Evolutionary conservation across 2,797 vertebrate species (phyloP).

Genomic region (Gymnothorax javanicus): DNA sequence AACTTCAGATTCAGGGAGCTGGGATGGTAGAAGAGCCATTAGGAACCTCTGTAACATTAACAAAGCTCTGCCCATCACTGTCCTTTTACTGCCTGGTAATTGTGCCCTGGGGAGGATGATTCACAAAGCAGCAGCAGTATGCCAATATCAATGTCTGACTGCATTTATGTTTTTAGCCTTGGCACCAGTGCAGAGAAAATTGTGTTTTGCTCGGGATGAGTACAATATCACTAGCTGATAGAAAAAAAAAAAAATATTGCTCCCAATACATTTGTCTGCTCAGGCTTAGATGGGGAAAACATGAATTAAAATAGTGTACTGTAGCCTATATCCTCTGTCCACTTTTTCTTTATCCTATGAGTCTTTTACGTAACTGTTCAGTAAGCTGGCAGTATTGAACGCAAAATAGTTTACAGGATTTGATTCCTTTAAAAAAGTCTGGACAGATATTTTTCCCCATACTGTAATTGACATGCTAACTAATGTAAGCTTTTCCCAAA

Average conservation of each 20-base stretch:
- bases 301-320: background rate
- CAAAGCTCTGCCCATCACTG: background rate
- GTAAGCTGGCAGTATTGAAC: background rate
- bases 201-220: background rate
- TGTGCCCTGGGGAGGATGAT: background rate
- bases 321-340: background rate
- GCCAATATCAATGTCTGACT: background rate
- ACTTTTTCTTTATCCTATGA: background rate
- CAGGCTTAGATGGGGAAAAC: background rate
- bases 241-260: background rate
- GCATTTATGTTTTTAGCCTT: background rate
- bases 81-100: background rate
- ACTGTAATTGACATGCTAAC: background rate
- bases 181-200: background rate
- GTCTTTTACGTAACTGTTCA: slow-evolving; percentile 5
- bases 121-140: background rate
- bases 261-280: slow-evolving; percentile 11
- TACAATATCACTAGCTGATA: background rate
- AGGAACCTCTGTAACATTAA: background rate
- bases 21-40: slow-evolving; percentile 2
- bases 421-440: slow-evolving; percentile 71
- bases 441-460: slow-evolving; percentile 26
- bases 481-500: slow-evolving; percentile 52
- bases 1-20: background rate
- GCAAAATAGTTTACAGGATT: slow-evolving; percentile 58